phyloP scores from a whole-genome alignment of 2,797 vertebrate species.

The Anguilla marmorata region DNA sequence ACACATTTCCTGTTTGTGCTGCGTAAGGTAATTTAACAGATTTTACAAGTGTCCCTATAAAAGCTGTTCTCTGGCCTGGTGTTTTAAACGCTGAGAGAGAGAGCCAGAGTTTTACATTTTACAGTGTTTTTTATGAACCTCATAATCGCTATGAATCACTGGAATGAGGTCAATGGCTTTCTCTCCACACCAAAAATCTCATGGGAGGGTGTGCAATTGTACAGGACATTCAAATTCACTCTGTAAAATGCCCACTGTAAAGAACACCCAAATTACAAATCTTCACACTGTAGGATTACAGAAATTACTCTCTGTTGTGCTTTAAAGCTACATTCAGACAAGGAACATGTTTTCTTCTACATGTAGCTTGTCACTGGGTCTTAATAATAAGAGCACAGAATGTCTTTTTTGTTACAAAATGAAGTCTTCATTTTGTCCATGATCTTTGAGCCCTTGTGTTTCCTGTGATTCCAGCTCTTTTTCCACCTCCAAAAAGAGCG shows the following conservation, averaged over 20 bases:
- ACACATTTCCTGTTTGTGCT: not conserved
- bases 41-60: not conserved
- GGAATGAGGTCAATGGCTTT: not conserved
- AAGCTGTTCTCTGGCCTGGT: not conserved
- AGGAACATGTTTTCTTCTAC: not conserved
- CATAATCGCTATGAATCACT: not conserved
- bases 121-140: not conserved
- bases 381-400: not conserved
- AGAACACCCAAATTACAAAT: not conserved
- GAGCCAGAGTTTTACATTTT: not conserved
- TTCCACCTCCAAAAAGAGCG: slow-evolving; percentile 98
- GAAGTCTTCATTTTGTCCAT: not conserved
- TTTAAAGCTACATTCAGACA: not conserved
- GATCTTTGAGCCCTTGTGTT: not conserved
- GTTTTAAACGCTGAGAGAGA: not conserved
- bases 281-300: not conserved
- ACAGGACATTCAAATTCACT: not conserved
- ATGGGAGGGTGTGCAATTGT: not conserved
- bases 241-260: not conserved
- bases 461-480: slow-evolving; percentile 82
- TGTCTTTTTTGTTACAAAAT: not conserved
- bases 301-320: not conserved
- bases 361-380: not conserved
- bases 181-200: not conserved
- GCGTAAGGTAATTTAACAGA: not conserved